phyloP scores from a whole-genome alignment of 2,113 vertebrate species.

The Daboia siamensis region DNA sequence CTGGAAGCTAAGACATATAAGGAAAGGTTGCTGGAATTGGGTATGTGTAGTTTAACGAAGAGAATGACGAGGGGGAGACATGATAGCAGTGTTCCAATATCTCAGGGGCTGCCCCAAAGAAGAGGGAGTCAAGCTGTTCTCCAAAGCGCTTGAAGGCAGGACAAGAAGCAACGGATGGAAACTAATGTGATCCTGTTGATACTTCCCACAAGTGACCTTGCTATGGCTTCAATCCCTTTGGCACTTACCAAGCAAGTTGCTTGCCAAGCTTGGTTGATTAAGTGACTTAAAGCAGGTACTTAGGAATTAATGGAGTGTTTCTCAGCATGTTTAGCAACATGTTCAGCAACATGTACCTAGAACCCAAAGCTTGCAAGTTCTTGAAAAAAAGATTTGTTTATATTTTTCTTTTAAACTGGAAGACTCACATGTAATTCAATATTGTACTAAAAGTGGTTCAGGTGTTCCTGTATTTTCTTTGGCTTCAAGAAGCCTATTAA shows the following conservation, averaged over 20 bases:
- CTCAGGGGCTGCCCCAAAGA: too few species aligned
- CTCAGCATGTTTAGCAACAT: constrained; percentile 26
- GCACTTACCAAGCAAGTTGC: not conserved
- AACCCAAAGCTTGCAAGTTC: constrained; percentile 33
- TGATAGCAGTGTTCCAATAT: too few species aligned
- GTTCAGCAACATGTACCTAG: constrained; percentile 12
- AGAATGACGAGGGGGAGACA: too few species aligned
- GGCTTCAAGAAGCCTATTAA: constrained; percentile 42
- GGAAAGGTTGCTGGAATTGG: too few species aligned
- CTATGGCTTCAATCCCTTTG: not conserved
- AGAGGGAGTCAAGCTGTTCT: too few species aligned
- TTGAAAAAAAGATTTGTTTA: constrained; percentile 33
- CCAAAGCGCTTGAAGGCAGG: too few species aligned
- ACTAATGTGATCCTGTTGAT: not conserved
- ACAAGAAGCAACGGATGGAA: too few species aligned
- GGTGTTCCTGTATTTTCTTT: constrained; percentile 38
- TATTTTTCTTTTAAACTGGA: constrained; percentile 40
- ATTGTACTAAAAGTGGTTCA: constrained; percentile 39
- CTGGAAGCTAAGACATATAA: too few species aligned
- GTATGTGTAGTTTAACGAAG: too few species aligned
- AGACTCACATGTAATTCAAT: constrained; percentile 35
- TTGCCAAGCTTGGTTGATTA: not conserved
- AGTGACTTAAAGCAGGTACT: not conserved
- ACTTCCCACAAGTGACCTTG: not conserved
- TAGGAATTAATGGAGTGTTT: constrained; percentile 53